phyloP scores from a whole-genome alignment of 2,113 vertebrate species.

The Fukomys damarensis region DNA sequence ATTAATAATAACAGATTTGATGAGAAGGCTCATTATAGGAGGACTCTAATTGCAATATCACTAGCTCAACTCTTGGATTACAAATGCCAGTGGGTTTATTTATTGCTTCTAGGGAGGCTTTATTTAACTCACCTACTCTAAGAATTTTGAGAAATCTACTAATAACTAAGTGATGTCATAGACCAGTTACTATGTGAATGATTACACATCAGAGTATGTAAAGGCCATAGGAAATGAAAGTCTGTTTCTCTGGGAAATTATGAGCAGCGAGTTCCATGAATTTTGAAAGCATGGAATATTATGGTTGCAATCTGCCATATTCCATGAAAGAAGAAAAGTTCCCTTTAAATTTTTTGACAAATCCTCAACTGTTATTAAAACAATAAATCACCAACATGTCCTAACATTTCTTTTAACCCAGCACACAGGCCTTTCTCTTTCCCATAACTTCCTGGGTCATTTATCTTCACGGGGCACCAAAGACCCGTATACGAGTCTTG shows the following conservation, averaged over 20 bases:
- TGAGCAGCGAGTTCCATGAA: not conserved
- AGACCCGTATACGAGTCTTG: not conserved
- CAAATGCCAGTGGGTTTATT: not conserved
- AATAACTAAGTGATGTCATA: not conserved
- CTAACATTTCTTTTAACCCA: slow-evolving; percentile 28
- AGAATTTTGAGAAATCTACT: not conserved
- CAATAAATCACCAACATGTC: slow-evolving; percentile 62
- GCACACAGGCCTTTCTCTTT: not conserved
- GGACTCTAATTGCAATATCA: not conserved
- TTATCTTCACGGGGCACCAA: slow-evolving; percentile 48
- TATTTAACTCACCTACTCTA: not conserved
- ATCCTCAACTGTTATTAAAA: slow-evolving; percentile 75
- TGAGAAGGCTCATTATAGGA: not conserved
- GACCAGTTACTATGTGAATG: not conserved
- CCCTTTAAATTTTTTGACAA: slow-evolving; percentile 49
- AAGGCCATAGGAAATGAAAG: not conserved
- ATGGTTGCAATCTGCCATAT: not conserved
- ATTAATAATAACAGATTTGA: not conserved
- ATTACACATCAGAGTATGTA: not conserved
- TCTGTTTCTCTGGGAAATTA: not conserved
- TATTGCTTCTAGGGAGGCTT: not conserved
- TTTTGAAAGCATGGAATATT: slow-evolving; percentile 4
- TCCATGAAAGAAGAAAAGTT: slow-evolving; percentile 40
- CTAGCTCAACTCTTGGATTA: not conserved
- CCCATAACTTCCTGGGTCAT: slow-evolving; percentile 44